These are phyloP conservation scores for Camelus dromedarius DNA, from an alignment of 2,113 vertebrate species.

Conservation along the genomic window DNA sequence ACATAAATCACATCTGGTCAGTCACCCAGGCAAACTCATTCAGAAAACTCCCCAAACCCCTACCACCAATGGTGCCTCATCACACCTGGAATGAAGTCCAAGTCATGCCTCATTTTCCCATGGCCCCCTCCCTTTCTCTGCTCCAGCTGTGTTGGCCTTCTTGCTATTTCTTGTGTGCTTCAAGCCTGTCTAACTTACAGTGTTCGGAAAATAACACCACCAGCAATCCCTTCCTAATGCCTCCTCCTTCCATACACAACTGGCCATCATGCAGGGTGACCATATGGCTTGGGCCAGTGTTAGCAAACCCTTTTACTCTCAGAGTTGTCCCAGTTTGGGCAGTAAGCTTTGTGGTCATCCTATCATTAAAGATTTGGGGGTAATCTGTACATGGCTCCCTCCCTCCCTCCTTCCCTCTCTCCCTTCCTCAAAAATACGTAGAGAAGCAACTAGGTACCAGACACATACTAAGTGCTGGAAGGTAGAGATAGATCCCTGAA, in stretches of 20 bases:
- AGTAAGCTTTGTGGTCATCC: background rate
- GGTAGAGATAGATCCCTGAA: slow-evolving; percentile 47
- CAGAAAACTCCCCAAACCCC: background rate
- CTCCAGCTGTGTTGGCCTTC: background rate
- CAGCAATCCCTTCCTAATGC: background rate
- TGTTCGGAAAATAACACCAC: background rate
- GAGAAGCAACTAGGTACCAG: background rate
- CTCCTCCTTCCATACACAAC: background rate
- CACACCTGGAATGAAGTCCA: background rate
- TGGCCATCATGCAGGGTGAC: background rate
- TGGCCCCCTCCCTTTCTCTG: background rate
- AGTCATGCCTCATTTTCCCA: background rate
- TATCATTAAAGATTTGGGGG: background rate
- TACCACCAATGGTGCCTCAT: background rate
- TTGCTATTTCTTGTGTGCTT: background rate
- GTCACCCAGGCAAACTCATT: background rate
- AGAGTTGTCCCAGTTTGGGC: background rate
- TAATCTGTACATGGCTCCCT: background rate
- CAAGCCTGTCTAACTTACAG: background rate
- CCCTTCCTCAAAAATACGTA: background rate
- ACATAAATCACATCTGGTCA: background rate
- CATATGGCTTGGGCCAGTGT: background rate
- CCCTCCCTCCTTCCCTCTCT: background rate
- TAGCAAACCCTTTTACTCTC: background rate
- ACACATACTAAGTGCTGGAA: background rate